These are phyloP conservation scores for Eretmocerus hayati DNA, from an alignment of 2,888 invertebrate genomes.

Conservation along the genomic window DNA sequence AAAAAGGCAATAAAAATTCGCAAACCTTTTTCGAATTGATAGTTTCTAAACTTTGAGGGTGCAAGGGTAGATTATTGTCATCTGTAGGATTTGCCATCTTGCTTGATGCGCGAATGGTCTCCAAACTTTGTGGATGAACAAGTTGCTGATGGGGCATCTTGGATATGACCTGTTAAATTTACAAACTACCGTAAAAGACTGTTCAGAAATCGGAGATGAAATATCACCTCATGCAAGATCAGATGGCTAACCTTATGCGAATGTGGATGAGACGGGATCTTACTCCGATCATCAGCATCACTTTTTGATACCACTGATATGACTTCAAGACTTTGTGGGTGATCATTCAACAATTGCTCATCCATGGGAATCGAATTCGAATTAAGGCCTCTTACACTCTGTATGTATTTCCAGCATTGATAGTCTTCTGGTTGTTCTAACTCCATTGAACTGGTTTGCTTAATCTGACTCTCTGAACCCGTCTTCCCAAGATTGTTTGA, in stretches of 20 bases:
- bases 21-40: slow-evolving; percentile 49
- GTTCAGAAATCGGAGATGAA: too few relatives aligned
- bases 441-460: slow-evolving; percentile 55
- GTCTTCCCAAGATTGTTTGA: slow-evolving; percentile 45
- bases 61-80: slow-evolving; percentile 61
- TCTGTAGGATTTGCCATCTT: slow-evolving; percentile 40
- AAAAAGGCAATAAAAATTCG: background rate
- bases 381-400: slow-evolving; percentile 38
- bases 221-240: too few relatives aligned
- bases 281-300: slow-evolving; percentile 39
- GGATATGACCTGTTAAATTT: slow-evolving; percentile 21
- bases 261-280: slow-evolving; percentile 44
- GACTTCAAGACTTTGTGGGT: slow-evolving; percentile 43
- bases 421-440: slow-evolving; percentile 43
- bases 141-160: slow-evolving; percentile 33
- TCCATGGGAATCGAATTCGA: slow-evolving; percentile 41
- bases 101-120: slow-evolving; percentile 41
- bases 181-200: too few relatives aligned
- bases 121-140: slow-evolving; percentile 44
- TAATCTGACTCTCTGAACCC: slow-evolving; percentile 48
- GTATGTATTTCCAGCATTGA: slow-evolving; percentile 42
- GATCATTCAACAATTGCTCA: slow-evolving; percentile 37
- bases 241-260: slow-evolving; percentile 41
- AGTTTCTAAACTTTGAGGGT: slow-evolving; percentile 75
- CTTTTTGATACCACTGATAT: slow-evolving; percentile 41